Conservation (phyloP, 2,888 invertebrate species). For the Tipula helvola region DNA sequence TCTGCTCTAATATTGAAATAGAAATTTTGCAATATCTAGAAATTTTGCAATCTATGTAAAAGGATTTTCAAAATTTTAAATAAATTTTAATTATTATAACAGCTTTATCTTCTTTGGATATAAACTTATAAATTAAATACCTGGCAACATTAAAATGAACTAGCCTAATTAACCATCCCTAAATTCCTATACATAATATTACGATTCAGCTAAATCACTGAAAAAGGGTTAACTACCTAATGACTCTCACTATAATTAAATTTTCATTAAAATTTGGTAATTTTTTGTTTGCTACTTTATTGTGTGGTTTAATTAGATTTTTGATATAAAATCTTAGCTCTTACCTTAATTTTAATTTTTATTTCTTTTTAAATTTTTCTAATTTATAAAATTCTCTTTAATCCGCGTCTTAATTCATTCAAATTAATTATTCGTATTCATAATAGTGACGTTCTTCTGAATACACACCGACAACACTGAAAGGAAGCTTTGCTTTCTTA, state of each 20-base stretch:
- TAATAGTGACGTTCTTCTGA: not conserved
- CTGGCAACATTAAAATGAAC: not conserved
- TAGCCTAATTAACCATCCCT: not conserved
- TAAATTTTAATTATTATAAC: too few relatives aligned
- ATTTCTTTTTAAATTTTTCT: not conserved
- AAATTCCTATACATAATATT: not conserved
- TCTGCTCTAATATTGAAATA: too few relatives aligned
- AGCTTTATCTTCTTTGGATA: too few relatives aligned
- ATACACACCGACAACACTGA: not conserved
- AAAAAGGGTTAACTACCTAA: not conserved
- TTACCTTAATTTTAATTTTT: not conserved
- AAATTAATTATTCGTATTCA: not conserved
- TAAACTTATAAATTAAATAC: not conserved
- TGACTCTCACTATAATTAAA: not conserved
- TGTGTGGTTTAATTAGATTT: not conserved
- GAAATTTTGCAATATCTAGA: too few relatives aligned
- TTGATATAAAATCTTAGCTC: not conserved
- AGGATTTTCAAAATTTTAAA: too few relatives aligned
- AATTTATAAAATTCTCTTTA: not conserved
- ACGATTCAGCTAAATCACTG: not conserved
- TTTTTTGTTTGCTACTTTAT: not conserved
- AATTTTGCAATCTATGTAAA: too few relatives aligned
- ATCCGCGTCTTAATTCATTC: not conserved
- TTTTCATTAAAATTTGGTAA: not conserved
- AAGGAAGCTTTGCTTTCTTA: not conserved